Evolutionary conservation across 2,888 invertebrate genomes (phyloP).

Genomic region (Smittia aterrima): DNA sequence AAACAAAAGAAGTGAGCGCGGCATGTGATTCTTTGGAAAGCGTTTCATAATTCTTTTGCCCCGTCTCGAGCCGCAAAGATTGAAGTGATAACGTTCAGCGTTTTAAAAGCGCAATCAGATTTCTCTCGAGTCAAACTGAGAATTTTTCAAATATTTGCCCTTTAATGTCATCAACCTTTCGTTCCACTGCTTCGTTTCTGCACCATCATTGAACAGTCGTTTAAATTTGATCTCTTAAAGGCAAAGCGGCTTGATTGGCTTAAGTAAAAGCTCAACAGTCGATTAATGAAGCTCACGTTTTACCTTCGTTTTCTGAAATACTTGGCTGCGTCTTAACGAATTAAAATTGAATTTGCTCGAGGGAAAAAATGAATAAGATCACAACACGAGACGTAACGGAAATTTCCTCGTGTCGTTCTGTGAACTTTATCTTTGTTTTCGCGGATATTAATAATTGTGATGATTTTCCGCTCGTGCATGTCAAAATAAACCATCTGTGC

Average conservation of each 20-base stretch:
- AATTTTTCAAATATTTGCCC: conserved; percentile 1
- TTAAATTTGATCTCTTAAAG: background rate
- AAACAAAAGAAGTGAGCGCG: background rate
- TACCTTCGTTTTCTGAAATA: background rate
- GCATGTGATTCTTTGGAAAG: background rate
- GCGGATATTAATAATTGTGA: too few species aligned
- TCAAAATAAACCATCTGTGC: too few species aligned
- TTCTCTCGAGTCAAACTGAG: too few species aligned
- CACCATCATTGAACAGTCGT: background rate
- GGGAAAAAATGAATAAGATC: too few species aligned
- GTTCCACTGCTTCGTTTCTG: background rate
- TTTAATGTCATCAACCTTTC: background rate
- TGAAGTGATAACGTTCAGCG: background rate
- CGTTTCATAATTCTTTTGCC: background rate
- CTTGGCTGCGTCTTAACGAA: background rate
- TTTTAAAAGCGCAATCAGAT: background rate
- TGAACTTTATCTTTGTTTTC: too few species aligned
- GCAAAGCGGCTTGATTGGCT: background rate
- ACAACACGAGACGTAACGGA: too few species aligned
- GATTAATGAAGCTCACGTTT: background rate
- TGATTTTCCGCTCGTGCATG: too few species aligned
- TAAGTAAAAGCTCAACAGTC: background rate
- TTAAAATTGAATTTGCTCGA: too few species aligned
- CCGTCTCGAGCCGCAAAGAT: background rate
- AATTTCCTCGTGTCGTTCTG: too few species aligned